phyloP scores from a whole-genome alignment of 1,140 invertebrate species.

The Idris sp. region DNA sequence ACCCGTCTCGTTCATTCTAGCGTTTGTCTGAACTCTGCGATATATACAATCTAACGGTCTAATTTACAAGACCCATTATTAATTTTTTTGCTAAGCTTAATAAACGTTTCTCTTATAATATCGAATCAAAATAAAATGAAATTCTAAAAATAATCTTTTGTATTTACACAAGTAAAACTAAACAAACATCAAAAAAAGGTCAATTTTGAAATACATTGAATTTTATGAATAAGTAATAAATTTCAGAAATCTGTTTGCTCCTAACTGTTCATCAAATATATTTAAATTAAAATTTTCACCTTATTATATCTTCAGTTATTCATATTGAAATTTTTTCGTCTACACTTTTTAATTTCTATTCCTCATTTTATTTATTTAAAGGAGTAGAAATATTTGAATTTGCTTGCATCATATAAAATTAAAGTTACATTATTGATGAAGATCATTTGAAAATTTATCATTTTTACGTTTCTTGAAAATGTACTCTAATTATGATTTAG shows the following conservation, averaged over 20 bases:
- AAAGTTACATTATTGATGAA: conserved; percentile 11
- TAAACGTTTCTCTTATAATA: conserved; percentile 11
- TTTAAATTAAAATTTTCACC: too few relatives aligned
- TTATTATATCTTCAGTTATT: too few relatives aligned
- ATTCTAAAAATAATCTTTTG: conserved; percentile 25
- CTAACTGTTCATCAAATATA: too few relatives aligned
- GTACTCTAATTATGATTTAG: conserved; percentile 37
- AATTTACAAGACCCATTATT: conserved; percentile 2
- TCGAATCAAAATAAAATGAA: conserved; percentile 14
- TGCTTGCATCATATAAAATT: conserved; percentile 33
- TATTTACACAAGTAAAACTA: conserved; percentile 14
- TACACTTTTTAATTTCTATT: conserved; percentile 3
- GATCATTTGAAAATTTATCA: conserved; percentile 12
- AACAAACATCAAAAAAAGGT: conserved; percentile 13
- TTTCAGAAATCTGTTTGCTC: neutral
- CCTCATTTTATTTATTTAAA: conserved; percentile 6
- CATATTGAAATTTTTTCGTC: too few relatives aligned
- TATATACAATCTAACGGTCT: conserved; percentile 31
- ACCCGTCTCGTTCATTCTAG: conserved; percentile 54
- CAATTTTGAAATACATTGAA: conserved; percentile 13
- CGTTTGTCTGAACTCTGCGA: conserved; percentile 49
- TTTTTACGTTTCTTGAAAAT: conserved; percentile 24
- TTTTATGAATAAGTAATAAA: conserved; percentile 11
- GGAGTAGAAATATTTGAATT: too few relatives aligned
- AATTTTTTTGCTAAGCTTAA: conserved; percentile 15